Evolutionary conservation across 1,140 invertebrate genomes (phyloP).

Genomic region (Drosophila paulistorum): DNA sequence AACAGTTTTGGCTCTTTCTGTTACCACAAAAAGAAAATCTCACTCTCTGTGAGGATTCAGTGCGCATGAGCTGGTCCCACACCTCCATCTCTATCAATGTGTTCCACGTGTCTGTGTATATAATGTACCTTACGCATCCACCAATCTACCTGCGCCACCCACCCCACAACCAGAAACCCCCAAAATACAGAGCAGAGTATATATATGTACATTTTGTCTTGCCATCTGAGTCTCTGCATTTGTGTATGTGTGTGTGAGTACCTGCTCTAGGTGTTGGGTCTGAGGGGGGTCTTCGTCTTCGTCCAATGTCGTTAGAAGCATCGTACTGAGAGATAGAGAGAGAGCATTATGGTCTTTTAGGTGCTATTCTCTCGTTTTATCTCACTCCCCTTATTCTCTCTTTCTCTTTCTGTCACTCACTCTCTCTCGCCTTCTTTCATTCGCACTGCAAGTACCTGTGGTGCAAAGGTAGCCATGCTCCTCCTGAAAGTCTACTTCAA

Average conservation of each 20-base stretch:
- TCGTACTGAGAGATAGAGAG: constrained; percentile 18
- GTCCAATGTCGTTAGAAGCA: constrained; percentile 46
- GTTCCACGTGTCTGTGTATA: constrained; percentile 69
- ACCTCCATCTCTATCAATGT: constrained; percentile 46
- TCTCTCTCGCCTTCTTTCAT: constrained; percentile 30
- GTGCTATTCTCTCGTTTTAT: constrained; percentile 46
- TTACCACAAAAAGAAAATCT: constrained; percentile 22
- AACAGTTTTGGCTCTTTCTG: constrained; percentile 25
- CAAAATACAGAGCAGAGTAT: constrained; percentile 31
- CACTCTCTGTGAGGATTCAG: constrained; percentile 13
- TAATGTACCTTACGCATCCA: constrained; percentile 82
- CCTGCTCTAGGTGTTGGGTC: constrained; percentile 70
- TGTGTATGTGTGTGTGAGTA: constrained; percentile 54
- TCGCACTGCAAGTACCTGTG: constrained; percentile 43
- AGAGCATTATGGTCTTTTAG: constrained; percentile 53
- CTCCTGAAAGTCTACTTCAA: constrained; percentile 25
- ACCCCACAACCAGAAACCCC: constrained; percentile 25
- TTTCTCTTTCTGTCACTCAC: constrained; percentile 28
- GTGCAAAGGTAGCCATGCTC: constrained; percentile 23
- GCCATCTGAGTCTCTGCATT: neutral
- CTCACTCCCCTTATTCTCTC: constrained; percentile 31
- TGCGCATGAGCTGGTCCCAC: constrained; percentile 62
- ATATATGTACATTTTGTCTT: constrained; percentile 10
- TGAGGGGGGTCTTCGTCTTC: constrained; percentile 53
- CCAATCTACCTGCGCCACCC: constrained; percentile 82